A percentile compares a stretch with the other conserved stretches of the same genome.
Conservation (phyloP, 2,797 vertebrate genomes). For the Arctocebus calabarensis region DNA sequence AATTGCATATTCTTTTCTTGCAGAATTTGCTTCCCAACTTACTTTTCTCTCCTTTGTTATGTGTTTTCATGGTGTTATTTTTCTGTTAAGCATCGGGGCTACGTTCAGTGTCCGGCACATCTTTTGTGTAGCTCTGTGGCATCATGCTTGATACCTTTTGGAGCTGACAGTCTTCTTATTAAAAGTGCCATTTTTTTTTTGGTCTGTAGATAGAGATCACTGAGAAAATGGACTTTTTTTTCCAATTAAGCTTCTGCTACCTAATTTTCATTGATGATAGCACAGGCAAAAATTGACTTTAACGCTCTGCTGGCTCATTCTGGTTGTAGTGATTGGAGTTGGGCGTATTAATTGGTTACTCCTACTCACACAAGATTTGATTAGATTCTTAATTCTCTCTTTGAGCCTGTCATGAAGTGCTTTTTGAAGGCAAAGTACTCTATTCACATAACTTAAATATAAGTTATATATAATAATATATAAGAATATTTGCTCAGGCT, state of each 20-base stretch:
- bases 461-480: too few relatives aligned
- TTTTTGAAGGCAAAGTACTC: slow-evolving; percentile 4
- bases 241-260: slow-evolving; percentile 62
- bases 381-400: slow-evolving; percentile 59
- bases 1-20: slow-evolving; percentile 36
- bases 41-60: slow-evolving; percentile 10
- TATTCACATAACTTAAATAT: slow-evolving; percentile 55
- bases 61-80: slow-evolving; percentile 55
- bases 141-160: slow-evolving; percentile 63
- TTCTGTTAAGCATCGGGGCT: slow-evolving; percentile 43
- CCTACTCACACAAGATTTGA: slow-evolving; percentile 61
- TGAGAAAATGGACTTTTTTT: slow-evolving; percentile 41
- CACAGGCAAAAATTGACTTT: slow-evolving; percentile 73
- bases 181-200: slow-evolving; percentile 67
- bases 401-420: slow-evolving; percentile 47
- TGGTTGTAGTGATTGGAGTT: slow-evolving; percentile 29
- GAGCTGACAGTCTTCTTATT: slow-evolving; percentile 78
- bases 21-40: background rate
- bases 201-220: slow-evolving; percentile 68
- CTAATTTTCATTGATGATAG: slow-evolving; percentile 76
- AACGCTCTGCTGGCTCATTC: background rate
- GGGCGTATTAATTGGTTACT: slow-evolving; percentile 47
- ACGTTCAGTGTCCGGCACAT: slow-evolving; percentile 70
- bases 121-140: slow-evolving; percentile 69
- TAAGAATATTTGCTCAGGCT: slow-evolving; percentile 19